Conservation (phyloP, 2,888 invertebrate genomes). For the Melieria crassipennis region DNA sequence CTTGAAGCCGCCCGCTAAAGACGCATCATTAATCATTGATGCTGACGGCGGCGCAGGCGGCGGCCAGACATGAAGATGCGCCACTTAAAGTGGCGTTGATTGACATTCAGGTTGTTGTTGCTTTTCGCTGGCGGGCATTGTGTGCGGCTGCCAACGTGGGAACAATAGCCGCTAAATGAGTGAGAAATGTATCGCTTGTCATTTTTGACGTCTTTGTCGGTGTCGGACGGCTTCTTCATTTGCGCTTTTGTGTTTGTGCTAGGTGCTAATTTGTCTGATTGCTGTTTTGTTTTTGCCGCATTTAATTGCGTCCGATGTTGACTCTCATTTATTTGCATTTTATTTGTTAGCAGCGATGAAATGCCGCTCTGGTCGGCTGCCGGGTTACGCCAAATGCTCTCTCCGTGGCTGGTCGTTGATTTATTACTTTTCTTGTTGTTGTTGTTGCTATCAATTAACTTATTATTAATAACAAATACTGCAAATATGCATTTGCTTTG, state of each 20-base stretch:
- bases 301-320: too few relatives aligned
- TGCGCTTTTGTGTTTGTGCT: not conserved
- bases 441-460: too few relatives aligned
- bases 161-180: slow-evolving; percentile 9
- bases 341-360: too few relatives aligned
- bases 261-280: not conserved
- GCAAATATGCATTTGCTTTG: too few relatives aligned
- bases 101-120: not conserved
- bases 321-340: not conserved
- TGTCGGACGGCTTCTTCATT: not conserved
- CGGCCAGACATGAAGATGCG: too few relatives aligned
- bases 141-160: not conserved
- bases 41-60: too few relatives aligned
- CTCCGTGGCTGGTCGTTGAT: too few relatives aligned
- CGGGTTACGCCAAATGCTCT: not conserved
- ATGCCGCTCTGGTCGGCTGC: not conserved
- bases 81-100: too few relatives aligned
- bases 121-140: not conserved
- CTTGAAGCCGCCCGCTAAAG: too few relatives aligned
- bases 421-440: too few relatives aligned
- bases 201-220: not conserved
- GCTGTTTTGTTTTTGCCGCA: not conserved
- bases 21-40: too few relatives aligned
- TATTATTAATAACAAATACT: too few relatives aligned
- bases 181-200: not conserved